Conservation (phyloP, 1,140 invertebrate species). For the Probaryconus sp. region DNA sequence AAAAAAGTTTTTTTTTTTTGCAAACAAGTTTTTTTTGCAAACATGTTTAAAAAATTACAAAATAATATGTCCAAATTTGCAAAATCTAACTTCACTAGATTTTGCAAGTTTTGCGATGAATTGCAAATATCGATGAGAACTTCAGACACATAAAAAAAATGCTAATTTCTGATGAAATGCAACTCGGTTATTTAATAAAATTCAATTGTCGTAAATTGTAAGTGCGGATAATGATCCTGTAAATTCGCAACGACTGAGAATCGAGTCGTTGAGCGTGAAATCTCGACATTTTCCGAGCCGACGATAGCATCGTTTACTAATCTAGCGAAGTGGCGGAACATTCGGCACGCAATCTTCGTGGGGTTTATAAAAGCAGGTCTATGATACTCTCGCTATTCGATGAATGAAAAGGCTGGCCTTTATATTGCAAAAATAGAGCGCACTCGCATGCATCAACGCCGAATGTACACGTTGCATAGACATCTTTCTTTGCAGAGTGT, state of each 20-base stretch:
- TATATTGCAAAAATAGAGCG: slow-evolving; percentile 34
- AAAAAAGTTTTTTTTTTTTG: too few relatives aligned
- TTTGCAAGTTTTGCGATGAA: too few relatives aligned
- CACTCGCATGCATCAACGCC: slow-evolving; percentile 21
- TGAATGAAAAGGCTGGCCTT: slow-evolving; percentile 55
- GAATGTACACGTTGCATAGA: neutral
- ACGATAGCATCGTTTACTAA: slow-evolving; percentile 46
- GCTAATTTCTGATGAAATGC: slow-evolving; percentile 7
- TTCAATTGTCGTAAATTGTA: neutral
- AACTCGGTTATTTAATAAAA: slow-evolving; percentile 17
- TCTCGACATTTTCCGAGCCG: slow-evolving; percentile 39
- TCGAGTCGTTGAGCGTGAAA: slow-evolving; percentile 24
- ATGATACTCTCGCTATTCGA: slow-evolving; percentile 37
- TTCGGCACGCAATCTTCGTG: slow-evolving; percentile 49
- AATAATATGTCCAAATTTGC: too few relatives aligned
- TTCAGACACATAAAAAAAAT: too few relatives aligned
- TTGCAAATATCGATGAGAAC: too few relatives aligned
- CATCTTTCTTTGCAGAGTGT: too few relatives aligned
- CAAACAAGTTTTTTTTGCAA: too few relatives aligned
- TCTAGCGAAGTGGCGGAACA: slow-evolving; percentile 44
- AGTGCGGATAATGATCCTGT: neutral
- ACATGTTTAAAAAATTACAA: too few relatives aligned
- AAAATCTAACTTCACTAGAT: too few relatives aligned
- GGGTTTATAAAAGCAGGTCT: slow-evolving; percentile 29
- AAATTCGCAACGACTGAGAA: slow-evolving; percentile 4